A percentile compares a stretch with the other conserved stretches of the same genome.
Conservation (phyloP, 2,113 vertebrate species). For the Chitala chitala region DNA sequence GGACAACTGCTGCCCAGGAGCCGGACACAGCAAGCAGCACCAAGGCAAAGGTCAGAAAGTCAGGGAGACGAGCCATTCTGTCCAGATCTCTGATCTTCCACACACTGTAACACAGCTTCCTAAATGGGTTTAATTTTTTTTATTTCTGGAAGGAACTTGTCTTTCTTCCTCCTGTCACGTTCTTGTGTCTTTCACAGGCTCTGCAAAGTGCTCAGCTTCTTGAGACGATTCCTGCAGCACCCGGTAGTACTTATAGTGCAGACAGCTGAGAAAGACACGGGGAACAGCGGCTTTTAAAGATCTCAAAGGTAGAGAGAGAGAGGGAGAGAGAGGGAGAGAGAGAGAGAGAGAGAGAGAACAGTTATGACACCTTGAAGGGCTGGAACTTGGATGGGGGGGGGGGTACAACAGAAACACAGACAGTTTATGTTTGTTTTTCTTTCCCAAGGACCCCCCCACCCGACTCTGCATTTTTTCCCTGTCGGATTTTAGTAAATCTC, state of each 20-base stretch:
- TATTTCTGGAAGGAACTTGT: background rate
- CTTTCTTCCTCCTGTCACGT: constrained; percentile 1
- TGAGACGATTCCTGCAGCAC: constrained; percentile 12
- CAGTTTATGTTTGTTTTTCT: constrained; percentile 60
- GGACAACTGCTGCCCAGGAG: constrained; percentile 24
- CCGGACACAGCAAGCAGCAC: background rate
- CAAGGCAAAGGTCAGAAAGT: background rate
- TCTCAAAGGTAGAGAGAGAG: constrained; percentile 26
- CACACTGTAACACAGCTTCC: background rate
- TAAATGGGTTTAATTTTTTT: background rate
- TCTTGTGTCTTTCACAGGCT: constrained; percentile 18
- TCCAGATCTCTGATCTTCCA: constrained; percentile 28
- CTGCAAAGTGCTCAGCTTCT: constrained; percentile 26
- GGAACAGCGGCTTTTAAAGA: constrained; percentile 26
- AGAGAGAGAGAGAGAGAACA: constrained; percentile 21
- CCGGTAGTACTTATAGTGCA: constrained; percentile 10
- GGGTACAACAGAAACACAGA: constrained; percentile 43
- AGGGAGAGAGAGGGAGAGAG: constrained; percentile 12
- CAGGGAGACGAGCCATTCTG: constrained; percentile 2
- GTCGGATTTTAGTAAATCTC: constrained; percentile 39
- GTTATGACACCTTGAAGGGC: constrained; percentile 69
- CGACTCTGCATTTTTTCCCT: constrained; percentile 31
- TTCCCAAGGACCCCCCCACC: constrained; percentile 47
- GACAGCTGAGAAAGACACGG: constrained; percentile 25
- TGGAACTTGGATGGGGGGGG: constrained; percentile 52